Evolutionary conservation across 1,140 invertebrate genomes (phyloP), one percentile per base, ranked within the genome.

Genomic region (Chrysomallon squamiferum): DNA sequence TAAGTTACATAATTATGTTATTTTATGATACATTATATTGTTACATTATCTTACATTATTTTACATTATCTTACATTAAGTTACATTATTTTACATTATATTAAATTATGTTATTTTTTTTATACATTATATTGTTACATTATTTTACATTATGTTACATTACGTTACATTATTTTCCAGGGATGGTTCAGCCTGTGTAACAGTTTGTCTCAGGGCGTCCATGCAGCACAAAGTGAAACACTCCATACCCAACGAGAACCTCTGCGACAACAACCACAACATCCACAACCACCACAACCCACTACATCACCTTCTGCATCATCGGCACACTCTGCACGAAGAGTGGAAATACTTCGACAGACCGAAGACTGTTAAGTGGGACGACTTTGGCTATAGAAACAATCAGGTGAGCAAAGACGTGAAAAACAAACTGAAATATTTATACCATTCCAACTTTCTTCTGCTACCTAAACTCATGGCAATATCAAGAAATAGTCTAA

Each of bases 181-280:
- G 69, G 89, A 90, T 78, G 83, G 86, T 33, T 88, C 89, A 5
- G 86, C 88, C 0, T 87, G 87, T 58, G 82, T 87, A 69, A 89
- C 88, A 1, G 89, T 87, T 72, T 88, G 87, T 66, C 59, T 83
- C 22, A 68, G 71, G 52, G 71, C 78, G 50, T 67, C 74, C 22
- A 60, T 72, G 33, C 29, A 68, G 7, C 63, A 57, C 35, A 66
- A 57, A 47, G 62, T 76, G 25, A 35, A 32, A 27, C 41, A 68
- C 38, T n/a, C 27, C 11, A 27, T 38, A 50, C 50, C 20, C 43
- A 38, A 57, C 45, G 22, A 33, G 25, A 32, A 43, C 7, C 6
- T n/a, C 13, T n/a, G 49, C 25, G 11, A 9, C 41, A n/a, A 20
- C 33, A 56, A 27, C 27, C 30, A 62, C 22, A 43, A 65, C 25